Evolutionary conservation across 2,888 invertebrate genomes (phyloP), one percentile per base, ranked within the genome.

Genomic region (Chirona hameri): DNA sequence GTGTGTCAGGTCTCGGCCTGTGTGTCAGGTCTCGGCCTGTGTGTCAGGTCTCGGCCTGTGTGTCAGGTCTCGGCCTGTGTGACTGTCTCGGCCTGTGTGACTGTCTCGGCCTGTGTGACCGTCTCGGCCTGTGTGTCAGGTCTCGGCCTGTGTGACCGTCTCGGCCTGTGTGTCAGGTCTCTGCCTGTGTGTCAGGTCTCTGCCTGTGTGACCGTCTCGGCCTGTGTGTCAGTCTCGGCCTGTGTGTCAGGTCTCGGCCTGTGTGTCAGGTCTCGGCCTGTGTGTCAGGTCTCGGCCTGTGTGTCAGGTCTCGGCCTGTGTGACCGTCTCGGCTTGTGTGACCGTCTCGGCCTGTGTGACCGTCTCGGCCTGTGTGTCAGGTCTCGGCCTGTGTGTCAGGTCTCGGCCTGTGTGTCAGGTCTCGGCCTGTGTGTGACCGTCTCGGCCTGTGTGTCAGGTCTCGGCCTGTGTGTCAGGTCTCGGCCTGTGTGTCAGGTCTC

Each of bases 11-110:
- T 39, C 4, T 39, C 39, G 2, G 39, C 39, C 39, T 39, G 4
- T 39, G 1, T 21, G 14, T 2, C 88, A 95, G 92, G 90, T 98
- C 87, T 93, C 94, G 18, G 95, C 39, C n/a, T n/a, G n/a, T n/a
- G n/a, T n/a, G n/a, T n/a, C n/a, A n/a, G n/a, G n/a, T n/a, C n/a
- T n/a, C n/a, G n/a, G n/a, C n/a, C n/a, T n/a, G n/a, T 39, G 39
- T 39, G 39, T 39, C 39, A 5, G 39, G 4, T 7, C 39, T 7
- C 7, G 39, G 2, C 39, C 7, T 39, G 4, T 39, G 39, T 57
- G 21, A 18, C 2, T 21, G 57, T 57, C n/a, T 21, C 7, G 21
- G 57, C n/a, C n/a, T 57, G 57, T 21, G 21, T 57, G n/a, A 24
- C 55, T 55, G 55, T 14, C 7, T 14, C 55, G 4, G 15, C 15